Conservation (phyloP, 2,888 invertebrate genomes). For the Scrobipalpa costella region DNA sequence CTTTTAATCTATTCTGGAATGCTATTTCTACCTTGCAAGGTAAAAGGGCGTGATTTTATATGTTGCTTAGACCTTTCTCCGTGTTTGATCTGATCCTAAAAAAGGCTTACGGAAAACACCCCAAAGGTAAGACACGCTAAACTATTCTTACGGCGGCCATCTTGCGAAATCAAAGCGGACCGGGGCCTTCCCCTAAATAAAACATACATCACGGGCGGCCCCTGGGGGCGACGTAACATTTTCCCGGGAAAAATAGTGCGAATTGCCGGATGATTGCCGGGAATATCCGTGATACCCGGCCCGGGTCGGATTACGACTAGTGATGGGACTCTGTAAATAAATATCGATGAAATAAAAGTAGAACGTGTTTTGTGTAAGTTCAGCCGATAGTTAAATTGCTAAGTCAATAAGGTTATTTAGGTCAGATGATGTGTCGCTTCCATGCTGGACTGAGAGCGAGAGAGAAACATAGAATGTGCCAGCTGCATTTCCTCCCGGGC, state of each 20-base stretch:
- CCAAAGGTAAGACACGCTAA: constrained; percentile 12
- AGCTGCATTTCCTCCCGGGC: too few relatives aligned
- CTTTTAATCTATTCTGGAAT: too few relatives aligned
- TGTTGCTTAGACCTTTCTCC: too few relatives aligned
- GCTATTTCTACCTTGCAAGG: too few relatives aligned
- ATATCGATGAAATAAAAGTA: background rate
- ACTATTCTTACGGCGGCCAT: constrained; percentile 23
- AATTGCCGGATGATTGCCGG: constrained; percentile 73
- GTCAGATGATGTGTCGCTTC: too few relatives aligned
- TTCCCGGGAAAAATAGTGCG: constrained; percentile 72
- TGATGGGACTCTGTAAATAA: background rate
- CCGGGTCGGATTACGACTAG: constrained; percentile 36
- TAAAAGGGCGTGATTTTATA: too few relatives aligned
- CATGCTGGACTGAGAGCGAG: too few relatives aligned
- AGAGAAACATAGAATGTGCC: too few relatives aligned
- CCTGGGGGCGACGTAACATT: constrained; percentile 58
- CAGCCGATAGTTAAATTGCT: too few relatives aligned
- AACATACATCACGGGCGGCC: constrained; percentile 61
- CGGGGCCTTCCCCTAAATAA: constrained; percentile 50
- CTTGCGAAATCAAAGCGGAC: constrained; percentile 29
- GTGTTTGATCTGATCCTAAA: background rate
- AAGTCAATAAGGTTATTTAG: too few relatives aligned
- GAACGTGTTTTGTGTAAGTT: background rate
- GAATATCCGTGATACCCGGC: constrained; percentile 66
- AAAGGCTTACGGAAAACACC: background rate